Base-by-base conservation (phyloP, 2,888 invertebrate genomes). In the Strigamia maritima region DNA sequence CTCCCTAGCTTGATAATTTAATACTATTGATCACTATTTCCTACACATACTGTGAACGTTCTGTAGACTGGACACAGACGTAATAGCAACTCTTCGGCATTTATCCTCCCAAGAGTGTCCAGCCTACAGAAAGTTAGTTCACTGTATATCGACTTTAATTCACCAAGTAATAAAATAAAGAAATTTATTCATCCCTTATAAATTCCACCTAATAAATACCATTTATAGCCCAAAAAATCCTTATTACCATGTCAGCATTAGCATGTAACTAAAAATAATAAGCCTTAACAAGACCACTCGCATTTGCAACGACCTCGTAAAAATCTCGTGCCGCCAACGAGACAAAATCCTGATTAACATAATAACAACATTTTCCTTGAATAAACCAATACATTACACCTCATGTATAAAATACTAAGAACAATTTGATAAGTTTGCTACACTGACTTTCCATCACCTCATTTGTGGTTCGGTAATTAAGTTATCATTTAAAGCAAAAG, bases 321-420 rank as follows among this genome's bases (percentile, higher is more conserved):
- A 70, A 28, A 26, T 26, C 24, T 60, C 24, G 16, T 24, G 19
- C 65, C 65, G 12, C 65, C 65, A 65, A n/a, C 16, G 70, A 70
- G 28, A 70, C 70, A 28, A 12, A 70, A 8, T 70, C 70, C 2
- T 70, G 12, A 70, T 70, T 70, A 70, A 28, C 70, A 70, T 70
- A 70, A 70, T 26, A 70, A 70, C 54, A 19, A 19, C 28, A 70
- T 28, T 70, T 70, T 12, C 70, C 19, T 22, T 70, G 2, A 26
- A 70, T 28, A 28, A 70, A 70, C 70, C 70, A 70, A 70, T 70
- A 70, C 70, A 28, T 70, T 70, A 70, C 26, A 28, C 70, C 28
- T 1, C 12, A 1, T 12, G 24, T 28, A 12, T 70, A 28, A 70
- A 28, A n/a, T 26, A 24, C 1, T 70, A 26, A 1, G 28, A 26